Evolutionary conservation across 1,140 invertebrate genomes (phyloP).

Genomic region (Sarcophaga peregrina): DNA sequence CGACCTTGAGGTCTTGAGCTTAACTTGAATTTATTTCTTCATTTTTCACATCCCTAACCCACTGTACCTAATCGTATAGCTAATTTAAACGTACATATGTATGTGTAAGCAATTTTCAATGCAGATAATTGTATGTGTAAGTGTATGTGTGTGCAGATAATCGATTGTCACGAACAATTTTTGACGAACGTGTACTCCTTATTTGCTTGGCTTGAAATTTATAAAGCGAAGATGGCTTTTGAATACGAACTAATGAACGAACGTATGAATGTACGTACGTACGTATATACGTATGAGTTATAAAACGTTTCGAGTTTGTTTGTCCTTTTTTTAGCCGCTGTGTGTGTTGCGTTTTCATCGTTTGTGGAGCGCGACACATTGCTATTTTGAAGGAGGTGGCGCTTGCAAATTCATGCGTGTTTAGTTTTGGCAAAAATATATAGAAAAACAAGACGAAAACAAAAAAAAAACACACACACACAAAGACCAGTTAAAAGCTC

Average conservation of each 20-base stretch:
- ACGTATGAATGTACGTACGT: background rate
- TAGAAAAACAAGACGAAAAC: conserved; percentile 16
- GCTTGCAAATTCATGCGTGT: conserved; percentile 33
- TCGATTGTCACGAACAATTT: conserved; percentile 33
- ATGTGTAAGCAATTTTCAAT: no score
- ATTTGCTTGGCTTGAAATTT: background rate
- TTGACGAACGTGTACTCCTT: conserved; percentile 38
- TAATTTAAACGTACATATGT: no score
- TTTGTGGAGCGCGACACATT: no score
- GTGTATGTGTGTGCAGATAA: background rate
- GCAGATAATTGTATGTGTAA: no score
- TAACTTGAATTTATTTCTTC: no score
- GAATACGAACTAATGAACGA: background rate
- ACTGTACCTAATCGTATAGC: no score
- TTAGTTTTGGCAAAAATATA: background rate
- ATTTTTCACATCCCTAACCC: no score
- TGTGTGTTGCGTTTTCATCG: background rate
- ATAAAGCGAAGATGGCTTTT: background rate
- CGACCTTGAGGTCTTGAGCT: no score
- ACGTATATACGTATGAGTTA: no score
- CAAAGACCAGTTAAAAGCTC: background rate
- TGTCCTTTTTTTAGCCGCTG: no score
- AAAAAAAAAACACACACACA: conserved; percentile 27
- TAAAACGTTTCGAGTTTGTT: no score
- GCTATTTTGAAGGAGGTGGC: background rate